Conservation (phyloP, 2,888 invertebrate genomes). For the Diplolepis rosae region DNA sequence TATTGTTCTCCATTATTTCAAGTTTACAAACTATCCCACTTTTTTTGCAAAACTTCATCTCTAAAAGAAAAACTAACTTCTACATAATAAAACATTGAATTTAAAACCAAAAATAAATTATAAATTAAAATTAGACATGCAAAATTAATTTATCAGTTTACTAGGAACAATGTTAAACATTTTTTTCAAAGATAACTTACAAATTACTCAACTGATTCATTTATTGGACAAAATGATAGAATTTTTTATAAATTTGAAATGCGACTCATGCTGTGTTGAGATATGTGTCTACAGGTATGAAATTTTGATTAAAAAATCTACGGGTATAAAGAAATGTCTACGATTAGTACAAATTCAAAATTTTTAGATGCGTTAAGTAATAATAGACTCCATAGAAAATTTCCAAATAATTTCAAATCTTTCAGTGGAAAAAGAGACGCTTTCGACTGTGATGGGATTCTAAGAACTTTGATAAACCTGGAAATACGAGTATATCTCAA, state of each 20-base stretch:
- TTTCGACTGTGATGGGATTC: no score
- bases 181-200: not conserved
- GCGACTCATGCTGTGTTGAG: constrained; percentile 5
- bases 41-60: not conserved
- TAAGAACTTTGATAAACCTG: not conserved
- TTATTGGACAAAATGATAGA: not conserved
- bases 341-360: not conserved
- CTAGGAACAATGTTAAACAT: not conserved
- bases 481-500: not conserved
- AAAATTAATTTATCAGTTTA: not conserved
- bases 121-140: not conserved
- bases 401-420: no score
- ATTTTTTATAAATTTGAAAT: not conserved
- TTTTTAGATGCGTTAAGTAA: not conserved
- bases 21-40: not conserved
- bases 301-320: constrained; percentile 10
- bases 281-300: not conserved
- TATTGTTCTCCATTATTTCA: not conserved
- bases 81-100: no score
- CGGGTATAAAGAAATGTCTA: not conserved
- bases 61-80: no score
- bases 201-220: not conserved
- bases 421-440: no score
- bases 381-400: not conserved
- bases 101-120: no score